Evolutionary conservation across 2,888 invertebrate species (phyloP), one percentile per base, ranked within the genome.

Genomic region (Acleris sparsana): DNA sequence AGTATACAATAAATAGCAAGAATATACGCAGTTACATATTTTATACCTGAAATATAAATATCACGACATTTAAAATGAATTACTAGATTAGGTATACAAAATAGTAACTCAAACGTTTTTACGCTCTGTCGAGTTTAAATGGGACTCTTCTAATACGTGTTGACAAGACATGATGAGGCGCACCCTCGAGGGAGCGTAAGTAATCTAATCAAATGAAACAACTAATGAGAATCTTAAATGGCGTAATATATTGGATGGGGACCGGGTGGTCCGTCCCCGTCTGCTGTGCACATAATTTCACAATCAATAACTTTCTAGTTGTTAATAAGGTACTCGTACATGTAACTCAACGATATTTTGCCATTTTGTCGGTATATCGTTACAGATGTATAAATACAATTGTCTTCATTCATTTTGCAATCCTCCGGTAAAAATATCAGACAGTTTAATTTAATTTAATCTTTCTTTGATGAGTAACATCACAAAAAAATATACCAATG

Each of bases 151-250:
- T 77, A 80, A 83, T 79, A 83, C 75, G 75, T 83, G 83, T 83
- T 84, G 83, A 85, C 83, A 82, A 83, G 83, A 83, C 83, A 83
- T 85, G 80, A 86, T 86, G 87, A 84, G 85, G 74, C 80, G 75
- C 73, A 75, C 76, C 74, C 90, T 82, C 88, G 63, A 76, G 89
- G 85, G 89, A 87, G 76, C 77, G 73, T 77, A 80, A 85, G 80
- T 85, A 87, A 89, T 88, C 83, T 84, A 84, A 86, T 87, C 85
- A 86, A 87, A 89, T 88, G 86, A 88, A 86, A 87, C 85, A 84
- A 84, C 83, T 89, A 89, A 90, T 91, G 87, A 89, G 88, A 89
- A 88, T 80, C 86, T 66, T 87, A 89, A 89, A 87, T 88, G 83
- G 85, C 82, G 81, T 86, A 83, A 86, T 83, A 90, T 87, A 91